Evolutionary conservation across 2,113 vertebrate species (phyloP).

Genomic region (Leptobrachium ailaonicum): DNA sequence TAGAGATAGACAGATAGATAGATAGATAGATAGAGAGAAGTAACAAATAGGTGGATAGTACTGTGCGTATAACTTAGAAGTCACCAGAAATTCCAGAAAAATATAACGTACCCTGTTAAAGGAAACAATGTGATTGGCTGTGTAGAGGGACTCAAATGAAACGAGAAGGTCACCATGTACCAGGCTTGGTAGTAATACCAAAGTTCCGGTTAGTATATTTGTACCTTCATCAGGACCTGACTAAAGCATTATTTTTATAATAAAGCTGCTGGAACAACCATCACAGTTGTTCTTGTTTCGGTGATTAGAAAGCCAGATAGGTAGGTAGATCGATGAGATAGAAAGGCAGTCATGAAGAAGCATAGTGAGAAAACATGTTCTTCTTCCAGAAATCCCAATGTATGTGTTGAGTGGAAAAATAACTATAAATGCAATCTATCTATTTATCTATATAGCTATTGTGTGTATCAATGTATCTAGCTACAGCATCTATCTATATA

Average conservation of each 20-base stretch:
- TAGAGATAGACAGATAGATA: too few species aligned
- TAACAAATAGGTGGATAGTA: too few species aligned
- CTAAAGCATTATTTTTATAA: background rate
- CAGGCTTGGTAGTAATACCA: background rate
- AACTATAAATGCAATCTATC: background rate
- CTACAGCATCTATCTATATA: too few species aligned
- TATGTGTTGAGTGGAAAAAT: background rate
- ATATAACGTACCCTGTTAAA: too few species aligned
- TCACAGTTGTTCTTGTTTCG: background rate
- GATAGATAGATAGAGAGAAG: too few species aligned
- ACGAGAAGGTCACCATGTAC: too few species aligned
- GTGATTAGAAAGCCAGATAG: background rate
- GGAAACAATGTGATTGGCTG: too few species aligned
- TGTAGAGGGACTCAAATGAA: too few species aligned
- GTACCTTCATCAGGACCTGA: background rate
- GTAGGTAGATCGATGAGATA: background rate
- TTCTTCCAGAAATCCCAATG: background rate
- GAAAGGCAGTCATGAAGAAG: background rate
- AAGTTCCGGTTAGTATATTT: background rate
- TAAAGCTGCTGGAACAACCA: background rate
- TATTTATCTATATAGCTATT: too few species aligned
- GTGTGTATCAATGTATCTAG: too few species aligned
- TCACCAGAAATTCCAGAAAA: too few species aligned
- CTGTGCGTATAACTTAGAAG: too few species aligned
- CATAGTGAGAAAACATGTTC: background rate